Percentiles rank a stretch among this genome's conserved stretches.
Conservation (phyloP, 2,888 invertebrate species). For the Caenorhabditis sulstoni region DNA sequence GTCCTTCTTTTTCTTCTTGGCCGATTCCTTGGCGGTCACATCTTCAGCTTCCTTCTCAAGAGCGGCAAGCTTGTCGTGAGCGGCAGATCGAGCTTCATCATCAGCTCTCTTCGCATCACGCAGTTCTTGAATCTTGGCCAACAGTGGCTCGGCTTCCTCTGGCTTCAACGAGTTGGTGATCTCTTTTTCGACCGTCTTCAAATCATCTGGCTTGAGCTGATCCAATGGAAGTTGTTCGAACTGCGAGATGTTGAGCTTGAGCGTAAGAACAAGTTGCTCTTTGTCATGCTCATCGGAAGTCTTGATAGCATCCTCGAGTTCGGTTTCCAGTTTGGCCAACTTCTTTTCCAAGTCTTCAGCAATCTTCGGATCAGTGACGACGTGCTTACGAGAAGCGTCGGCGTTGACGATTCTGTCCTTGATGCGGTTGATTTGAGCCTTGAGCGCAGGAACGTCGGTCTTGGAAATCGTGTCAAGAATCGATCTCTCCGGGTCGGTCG, state of each 20-base stretch:
- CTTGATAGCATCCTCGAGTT: constrained; percentile 60
- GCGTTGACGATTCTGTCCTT: constrained; percentile 57
- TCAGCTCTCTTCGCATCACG: constrained; percentile 54
- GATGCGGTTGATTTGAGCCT: constrained; percentile 61
- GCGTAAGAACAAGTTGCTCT: constrained; percentile 55
- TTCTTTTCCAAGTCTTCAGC: constrained; percentile 49
- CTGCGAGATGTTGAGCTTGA: constrained; percentile 52
- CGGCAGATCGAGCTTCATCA: constrained; percentile 9
- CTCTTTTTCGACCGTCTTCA: constrained; percentile 19
- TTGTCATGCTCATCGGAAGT: constrained; percentile 61
- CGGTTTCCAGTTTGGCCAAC: constrained; percentile 38
- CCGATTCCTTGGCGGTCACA: constrained; percentile 45
- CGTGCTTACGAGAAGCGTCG: constrained; percentile 57
- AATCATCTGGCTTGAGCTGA: constrained; percentile 35
- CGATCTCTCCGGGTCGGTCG: constrained; percentile 43
- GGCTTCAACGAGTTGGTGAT: constrained; percentile 17
- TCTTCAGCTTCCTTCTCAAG: constrained; percentile 54
- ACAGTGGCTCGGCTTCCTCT: constrained; percentile 48
- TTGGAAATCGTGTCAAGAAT: constrained; percentile 48
- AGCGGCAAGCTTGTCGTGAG: constrained; percentile 11
- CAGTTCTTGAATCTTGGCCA: constrained; percentile 56
- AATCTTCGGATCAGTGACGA: constrained; percentile 46
- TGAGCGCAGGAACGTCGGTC: constrained; percentile 59
- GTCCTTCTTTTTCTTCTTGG: constrained; percentile 58
- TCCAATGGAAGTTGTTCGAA: constrained; percentile 50